Conservation (phyloP, 1,140 invertebrate genomes). For the Probaryconus sp. region DNA sequence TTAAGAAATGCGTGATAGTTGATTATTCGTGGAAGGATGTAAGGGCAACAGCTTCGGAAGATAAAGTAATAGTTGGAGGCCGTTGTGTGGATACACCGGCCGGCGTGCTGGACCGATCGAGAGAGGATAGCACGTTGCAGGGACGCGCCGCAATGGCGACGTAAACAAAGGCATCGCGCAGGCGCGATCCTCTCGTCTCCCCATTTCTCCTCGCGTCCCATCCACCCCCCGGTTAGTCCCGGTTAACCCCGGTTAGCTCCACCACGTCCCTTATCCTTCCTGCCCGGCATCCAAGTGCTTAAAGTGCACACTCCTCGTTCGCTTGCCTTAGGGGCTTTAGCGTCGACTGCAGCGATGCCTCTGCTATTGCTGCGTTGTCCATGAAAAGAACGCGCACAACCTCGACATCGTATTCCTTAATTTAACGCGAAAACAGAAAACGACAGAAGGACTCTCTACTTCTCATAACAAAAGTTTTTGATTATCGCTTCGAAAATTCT, state of each 20-base stretch:
- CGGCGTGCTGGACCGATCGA: slow-evolving; percentile 50
- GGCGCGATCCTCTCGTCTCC: slow-evolving; percentile 55
- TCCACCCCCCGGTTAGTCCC: slow-evolving; percentile 19
- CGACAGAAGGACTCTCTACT: too few relatives aligned
- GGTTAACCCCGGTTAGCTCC: slow-evolving; percentile 34
- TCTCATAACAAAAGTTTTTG: too few relatives aligned
- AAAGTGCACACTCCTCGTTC: slow-evolving; percentile 50
- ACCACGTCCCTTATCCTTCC: not conserved
- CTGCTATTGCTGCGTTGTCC: slow-evolving; percentile 31
- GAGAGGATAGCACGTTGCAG: slow-evolving; percentile 51
- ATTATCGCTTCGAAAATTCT: too few relatives aligned
- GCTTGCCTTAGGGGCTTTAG: slow-evolving; percentile 33
- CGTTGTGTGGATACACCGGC: slow-evolving; percentile 47
- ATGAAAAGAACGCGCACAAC: slow-evolving; percentile 46
- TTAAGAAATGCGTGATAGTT: not conserved
- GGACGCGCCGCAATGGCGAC: slow-evolving; percentile 66
- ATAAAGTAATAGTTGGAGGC: slow-evolving; percentile 43
- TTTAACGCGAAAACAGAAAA: slow-evolving; percentile 25
- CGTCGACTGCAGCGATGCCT: slow-evolving; percentile 33
- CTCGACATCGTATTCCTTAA: too few relatives aligned
- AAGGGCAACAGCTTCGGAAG: slow-evolving; percentile 26
- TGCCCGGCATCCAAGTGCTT: slow-evolving; percentile 23
- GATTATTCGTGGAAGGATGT: not conserved
- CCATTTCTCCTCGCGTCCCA: slow-evolving; percentile 14
- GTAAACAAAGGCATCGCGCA: slow-evolving; percentile 73